Evolutionary conservation across 2,797 vertebrate species (phyloP), one percentile per base, ranked within the genome.

Genomic region (Myotis pilosus): DNA sequence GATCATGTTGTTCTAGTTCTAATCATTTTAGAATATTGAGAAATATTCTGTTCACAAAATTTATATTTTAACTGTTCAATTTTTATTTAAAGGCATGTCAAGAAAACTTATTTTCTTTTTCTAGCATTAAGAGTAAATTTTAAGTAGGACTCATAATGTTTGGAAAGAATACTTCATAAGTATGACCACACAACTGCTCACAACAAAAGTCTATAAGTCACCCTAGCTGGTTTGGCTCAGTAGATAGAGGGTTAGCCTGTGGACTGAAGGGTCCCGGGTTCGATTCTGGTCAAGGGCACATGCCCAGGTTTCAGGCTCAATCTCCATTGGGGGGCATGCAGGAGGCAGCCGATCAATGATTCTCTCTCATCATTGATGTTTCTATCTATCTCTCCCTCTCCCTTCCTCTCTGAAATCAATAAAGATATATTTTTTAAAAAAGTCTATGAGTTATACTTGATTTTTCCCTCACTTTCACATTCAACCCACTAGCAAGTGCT

Each of bases 11-110:
- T 69, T 53, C n/a, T 85, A 49, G 23, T 55, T 57, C 16, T 62
- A 11, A 60, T 82, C 23, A 69, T 78, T 92, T 95, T 92, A 87
- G 8, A 84, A 94, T 68, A 60, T 3, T n/a, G 19, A 68, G 78
- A 66, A 53, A 12, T 38, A 33, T 93, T 85, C 25, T 28, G 8
- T 66, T 90, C 33, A 36, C 12, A 15, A 89, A 94, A n/a, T 0
- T 64, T 88, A 0, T 82, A 55, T 47, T 74, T 88, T 22, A 8
- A 33, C 12, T 30, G 3, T 91, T 91, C 0, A 66, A 71, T 41
- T 25, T 84, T 92, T 80, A 47, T 53, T 71, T 74, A 23, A 91
- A 60, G 3, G 87, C 80, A 85, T 66, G 5, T 51, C 30, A 78
- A 55, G 4, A 84, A 93, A 69, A 13, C 0, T 12, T 47, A 15